Evolutionary conservation across 2,888 invertebrate genomes (phyloP), one percentile per base, ranked within the genome.

Genomic region (Melieria omissa): DNA sequence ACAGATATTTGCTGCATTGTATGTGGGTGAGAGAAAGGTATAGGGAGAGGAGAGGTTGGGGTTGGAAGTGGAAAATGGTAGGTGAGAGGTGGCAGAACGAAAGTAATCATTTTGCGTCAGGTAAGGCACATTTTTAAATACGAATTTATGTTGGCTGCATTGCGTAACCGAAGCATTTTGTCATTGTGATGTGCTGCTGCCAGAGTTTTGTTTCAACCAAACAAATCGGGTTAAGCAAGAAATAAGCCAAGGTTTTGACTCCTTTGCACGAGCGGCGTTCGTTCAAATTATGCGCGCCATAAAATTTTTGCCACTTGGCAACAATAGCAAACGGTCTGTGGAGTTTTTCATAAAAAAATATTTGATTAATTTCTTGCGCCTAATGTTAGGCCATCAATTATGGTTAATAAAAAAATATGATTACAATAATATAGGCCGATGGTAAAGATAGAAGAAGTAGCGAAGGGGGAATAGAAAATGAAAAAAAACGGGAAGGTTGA

Each of bases 71-170:
- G 57, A 7, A 62, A 42, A n/a, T 16, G 49, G 65, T 4, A n/a
- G 0, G 12, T 55, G 44, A 10, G 5, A 7, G 44, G 66, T 4
- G 12, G 29, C 3, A 2, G 1, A 29, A 3, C 29, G 29, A 29
- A 29, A 29, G 29, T 29, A 76, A 72, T 76, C 74, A 73, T 74
- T 70, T 68, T 3, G 70, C 68, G 72, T 72, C 74, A 76, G 74
- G 74, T 61, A 73, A 70, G 62, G 81, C 82, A 81, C 83, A 83
- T 84, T 84, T 83, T 84, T 84, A 84, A 84, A 84, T 82, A 83
- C 81, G 81, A 84, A 84, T 84, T 84, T 83, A 83, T 83, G 82
- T 79, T 82, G 29, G 29, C 79, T 78, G 77, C 72, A 65, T 74
- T 65, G 74, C 73, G 71, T 46, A 76, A 73, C 75, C 72, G 70